A percentile compares a stretch with the other conserved stretches of the same genome.
phyloP scores from a whole-genome alignment of 1,140 invertebrate genomes.

The Augochlora pura region DNA sequence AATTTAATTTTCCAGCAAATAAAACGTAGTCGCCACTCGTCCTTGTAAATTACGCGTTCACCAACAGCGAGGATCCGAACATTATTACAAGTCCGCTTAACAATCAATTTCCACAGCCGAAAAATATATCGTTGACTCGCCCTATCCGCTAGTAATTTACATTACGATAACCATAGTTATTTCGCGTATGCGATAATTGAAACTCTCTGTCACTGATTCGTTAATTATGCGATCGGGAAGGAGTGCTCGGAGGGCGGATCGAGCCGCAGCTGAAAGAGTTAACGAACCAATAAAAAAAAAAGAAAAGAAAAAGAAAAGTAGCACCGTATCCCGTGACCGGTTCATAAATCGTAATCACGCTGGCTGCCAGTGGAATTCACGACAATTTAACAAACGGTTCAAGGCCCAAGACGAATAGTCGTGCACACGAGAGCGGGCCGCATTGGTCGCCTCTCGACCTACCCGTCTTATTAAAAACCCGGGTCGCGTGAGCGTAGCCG shows the following conservation, averaged over 20 bases:
- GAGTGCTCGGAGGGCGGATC: conserved; percentile 21
- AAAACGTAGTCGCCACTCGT: no score
- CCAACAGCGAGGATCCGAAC: not conserved
- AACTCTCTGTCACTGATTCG: conserved; percentile 32
- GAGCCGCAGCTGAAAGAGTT: conserved; percentile 44
- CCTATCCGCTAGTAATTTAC: not conserved
- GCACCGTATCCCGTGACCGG: conserved; percentile 49
- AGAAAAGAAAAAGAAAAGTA: no score
- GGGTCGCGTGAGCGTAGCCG: not conserved
- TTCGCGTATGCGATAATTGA: not conserved
- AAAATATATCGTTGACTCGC: not conserved
- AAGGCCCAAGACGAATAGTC: conserved; percentile 38
- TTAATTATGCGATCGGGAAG: conserved; percentile 49
- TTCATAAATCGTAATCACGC: conserved; percentile 73
- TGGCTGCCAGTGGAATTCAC: conserved; percentile 55
- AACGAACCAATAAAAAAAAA: conserved; percentile 70
- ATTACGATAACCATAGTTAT: not conserved
- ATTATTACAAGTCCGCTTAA: not conserved
- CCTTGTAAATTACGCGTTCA: not conserved
- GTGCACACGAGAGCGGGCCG: not conserved
- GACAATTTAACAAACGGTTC: conserved; percentile 65
- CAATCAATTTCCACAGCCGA: no score
- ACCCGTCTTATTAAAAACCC: conserved; percentile 39
- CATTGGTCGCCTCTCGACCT: not conserved
- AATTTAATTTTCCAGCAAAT: no score